Evolutionary conservation across 2,113 vertebrate species (phyloP).

Genomic region (Notarius quadriscutis): DNA sequence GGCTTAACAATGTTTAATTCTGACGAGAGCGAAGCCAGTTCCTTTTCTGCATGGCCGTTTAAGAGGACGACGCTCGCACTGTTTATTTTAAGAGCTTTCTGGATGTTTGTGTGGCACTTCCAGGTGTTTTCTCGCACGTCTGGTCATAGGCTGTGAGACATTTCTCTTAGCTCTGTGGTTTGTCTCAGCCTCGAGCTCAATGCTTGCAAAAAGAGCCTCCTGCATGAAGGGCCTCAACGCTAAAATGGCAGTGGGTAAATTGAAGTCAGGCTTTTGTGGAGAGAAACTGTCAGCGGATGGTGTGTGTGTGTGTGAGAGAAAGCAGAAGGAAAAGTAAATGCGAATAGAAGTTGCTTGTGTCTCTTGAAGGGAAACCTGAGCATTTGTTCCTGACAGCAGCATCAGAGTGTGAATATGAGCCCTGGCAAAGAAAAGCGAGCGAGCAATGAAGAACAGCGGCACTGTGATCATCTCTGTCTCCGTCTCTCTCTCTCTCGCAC

Average conservation of each 20-base stretch:
- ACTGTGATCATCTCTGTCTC: constrained; percentile 41
- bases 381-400: constrained; percentile 66
- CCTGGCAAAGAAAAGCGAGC: constrained; percentile 55
- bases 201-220: constrained; percentile 57
- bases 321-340: constrained; percentile 64
- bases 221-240: constrained; percentile 41
- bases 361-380: constrained; percentile 47
- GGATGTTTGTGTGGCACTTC: constrained; percentile 17
- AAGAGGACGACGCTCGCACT: not conserved
- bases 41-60: not conserved
- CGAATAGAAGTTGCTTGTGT: constrained; percentile 68
- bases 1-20: constrained; percentile 24
- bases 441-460: constrained; percentile 55
- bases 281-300: constrained; percentile 57
- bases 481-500: not conserved
- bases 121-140: constrained; percentile 29
- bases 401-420: constrained; percentile 66
- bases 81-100: constrained; percentile 34
- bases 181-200: constrained; percentile 61
- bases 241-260: constrained; percentile 70
- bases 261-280: constrained; percentile 64
- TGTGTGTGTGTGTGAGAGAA: not conserved
- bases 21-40: constrained; percentile 14
- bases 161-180: constrained; percentile 16
- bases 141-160: constrained; percentile 45